Base-by-base conservation (phyloP, 2,888 invertebrate genomes). In the Gasteruption jaculator region DNA sequence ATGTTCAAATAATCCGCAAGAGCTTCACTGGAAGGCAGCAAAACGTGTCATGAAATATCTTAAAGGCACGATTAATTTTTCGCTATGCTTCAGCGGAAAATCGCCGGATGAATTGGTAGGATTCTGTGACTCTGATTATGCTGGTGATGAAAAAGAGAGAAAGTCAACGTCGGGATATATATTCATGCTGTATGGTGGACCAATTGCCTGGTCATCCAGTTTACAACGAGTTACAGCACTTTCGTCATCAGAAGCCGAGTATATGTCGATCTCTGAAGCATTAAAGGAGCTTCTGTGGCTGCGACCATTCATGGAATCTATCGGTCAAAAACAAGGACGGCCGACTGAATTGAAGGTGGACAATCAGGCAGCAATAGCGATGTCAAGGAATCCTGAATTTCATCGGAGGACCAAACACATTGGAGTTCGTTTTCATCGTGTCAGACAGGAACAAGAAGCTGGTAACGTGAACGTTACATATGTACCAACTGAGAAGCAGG, bases 391-490 rank as follows among this genome's bases (percentile, higher is more conserved):
- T 27, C 35, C 46, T 2, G 33, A 43, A 53, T 53, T 2, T 56
- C 54, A 2, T 56, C 56, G 48, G 58, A n/a, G 58, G 5, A 60
- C 60, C 45, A 58, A 61, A 43, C 58, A 60, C 33, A 59, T 59
- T 19, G 60, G 57, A 6, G 57, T 60, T 38, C n/a, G n/a, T n/a
- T n/a, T n/a, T n/a, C n/a, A n/a, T 42, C 48, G 6, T 40, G 60
- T 56, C 26, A 57, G 60, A 26, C 52, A 57, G 22, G 38, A 58
- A 47, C 57, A 61, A 34, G 43, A 58, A n/a, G 55, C 46, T 22
- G 43, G 38, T 14, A 60, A 56, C n/a, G 42, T 60, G 5, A 30
- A 38, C 8, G 26, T 55, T 11, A 38, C 48, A 37, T 51, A 56
- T 43, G 50, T 58, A n/a, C 48, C 31, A 16, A 59, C 56, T 39